Conservation (phyloP, 30 jellyfish, hydroid and myxozoan species). For the Cassiopea xamachana region DNA sequence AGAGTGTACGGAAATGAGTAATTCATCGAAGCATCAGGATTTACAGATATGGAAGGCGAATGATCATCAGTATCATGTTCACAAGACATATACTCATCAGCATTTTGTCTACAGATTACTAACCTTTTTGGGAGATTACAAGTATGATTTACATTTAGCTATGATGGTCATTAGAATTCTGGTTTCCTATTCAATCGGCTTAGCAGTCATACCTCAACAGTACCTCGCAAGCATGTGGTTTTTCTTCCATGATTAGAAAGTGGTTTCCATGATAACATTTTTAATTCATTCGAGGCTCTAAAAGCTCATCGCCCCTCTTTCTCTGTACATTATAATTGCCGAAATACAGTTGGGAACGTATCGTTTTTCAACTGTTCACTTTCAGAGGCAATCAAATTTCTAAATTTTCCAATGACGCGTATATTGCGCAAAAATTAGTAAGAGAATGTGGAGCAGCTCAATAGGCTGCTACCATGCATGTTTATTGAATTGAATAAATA, state of each 20-base stretch:
- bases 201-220: not conserved
- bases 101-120: not conserved
- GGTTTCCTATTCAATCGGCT: slow-evolving; percentile 1
- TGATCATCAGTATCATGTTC: not conserved
- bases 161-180: not conserved
- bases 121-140: not conserved
- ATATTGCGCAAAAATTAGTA: not conserved
- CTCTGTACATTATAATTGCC: not conserved
- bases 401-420: not conserved
- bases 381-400: not conserved
- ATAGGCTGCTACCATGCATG: too few species aligned
- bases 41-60: too few species aligned
- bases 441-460: not conserved
- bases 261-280: not conserved
- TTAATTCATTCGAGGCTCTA: not conserved
- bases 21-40: too few species aligned
- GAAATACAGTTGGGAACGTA: not conserved
- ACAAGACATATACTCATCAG: not conserved
- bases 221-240: not conserved
- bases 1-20: too few species aligned
- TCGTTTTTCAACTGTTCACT: not conserved
- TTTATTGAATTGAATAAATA: too few species aligned
- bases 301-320: not conserved
- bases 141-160: not conserved
- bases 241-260: not conserved